Evolutionary conservation across 2,113 vertebrate species (phyloP).

Genomic region (Hippocampus comes): DNA sequence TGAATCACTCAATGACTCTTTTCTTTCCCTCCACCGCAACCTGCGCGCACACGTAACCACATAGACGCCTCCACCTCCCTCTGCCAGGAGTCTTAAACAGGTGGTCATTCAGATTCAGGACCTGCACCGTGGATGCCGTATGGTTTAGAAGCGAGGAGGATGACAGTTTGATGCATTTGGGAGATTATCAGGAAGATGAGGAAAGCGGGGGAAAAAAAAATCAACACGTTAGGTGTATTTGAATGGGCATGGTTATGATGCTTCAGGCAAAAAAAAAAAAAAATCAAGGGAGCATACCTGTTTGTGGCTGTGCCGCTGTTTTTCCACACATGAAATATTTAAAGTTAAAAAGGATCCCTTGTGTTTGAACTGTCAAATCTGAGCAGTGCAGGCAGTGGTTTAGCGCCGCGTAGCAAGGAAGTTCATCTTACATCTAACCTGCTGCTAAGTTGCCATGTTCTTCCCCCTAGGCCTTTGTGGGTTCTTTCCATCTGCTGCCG

Average conservation of each 20-base stretch:
- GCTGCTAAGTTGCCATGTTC: constrained; percentile 3
- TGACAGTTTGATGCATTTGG: neutral
- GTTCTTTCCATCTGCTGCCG: neutral
- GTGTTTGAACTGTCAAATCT: neutral
- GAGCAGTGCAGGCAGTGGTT: neutral
- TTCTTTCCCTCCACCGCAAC: constrained; percentile 33
- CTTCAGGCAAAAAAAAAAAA: neutral
- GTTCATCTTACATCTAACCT: neutral
- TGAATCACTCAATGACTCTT: constrained; percentile 44
- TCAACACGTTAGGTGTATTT: neutral
- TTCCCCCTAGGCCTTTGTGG: neutral
- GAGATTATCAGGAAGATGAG: constrained; percentile 1
- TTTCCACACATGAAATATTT: too few relatives aligned
- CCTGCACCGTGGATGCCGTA: constrained; percentile 32
- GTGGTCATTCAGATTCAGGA: constrained; percentile 65
- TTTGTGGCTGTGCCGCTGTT: neutral
- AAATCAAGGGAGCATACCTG: neutral
- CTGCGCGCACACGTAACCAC: constrained; percentile 22
- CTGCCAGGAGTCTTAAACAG: constrained; percentile 45
- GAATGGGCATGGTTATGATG: neutral
- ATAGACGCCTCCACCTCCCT: constrained; percentile 12
- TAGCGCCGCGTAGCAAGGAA: neutral
- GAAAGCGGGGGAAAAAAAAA: neutral
- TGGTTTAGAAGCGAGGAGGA: neutral
- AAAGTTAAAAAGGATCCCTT: too few relatives aligned